Evolutionary conservation across 2,797 vertebrate genomes (phyloP), one percentile per base, ranked within the genome.

Genomic region (Pseudocheirus occidentalis): DNA sequence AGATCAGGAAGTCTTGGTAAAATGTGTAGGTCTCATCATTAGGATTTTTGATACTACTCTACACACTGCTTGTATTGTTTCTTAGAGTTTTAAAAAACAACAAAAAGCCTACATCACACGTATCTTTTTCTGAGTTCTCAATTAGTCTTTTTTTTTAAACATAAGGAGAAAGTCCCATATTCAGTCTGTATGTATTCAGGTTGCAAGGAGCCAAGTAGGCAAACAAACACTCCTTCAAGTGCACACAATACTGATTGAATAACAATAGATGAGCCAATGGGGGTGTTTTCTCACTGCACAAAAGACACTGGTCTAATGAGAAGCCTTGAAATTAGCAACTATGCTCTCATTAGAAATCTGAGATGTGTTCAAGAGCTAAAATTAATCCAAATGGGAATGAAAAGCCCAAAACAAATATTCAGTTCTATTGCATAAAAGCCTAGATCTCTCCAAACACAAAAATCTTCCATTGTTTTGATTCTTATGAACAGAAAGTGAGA

Each of bases 301-400:
- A 58, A 90, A 66, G 31, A 50, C 0, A 10, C 13, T 62, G 89
- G 40, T 87, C 40, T 87, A 87, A 87, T 50, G 73, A 87, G 73
- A 87, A 50, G 73, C 73, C 24, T 34, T 28, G 2, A 24, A 92
- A 87, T 87, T 87, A 93, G 27, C 29, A 89, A 6, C 3, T 13
- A 14, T 94, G n/a, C 92, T 90, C 90, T 92, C 55, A 29, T 55
- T 81, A 62, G 93, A 93, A 96, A 55, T 54, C 34, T 95, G 92
- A 94, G 50, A 81, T 73, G 94, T 55, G 29, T 66, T 94, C 52
- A 29, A 87, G 55, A 92, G 21, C 91, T 52, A 92, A 93, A 97
- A 94, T 58, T 62, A 81, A 93, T 55, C 50, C n/a, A 58, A 29
- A 11, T 40, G 21, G 93, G 50, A 57, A 94, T 54, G 90, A 16